phyloP scores from a whole-genome alignment of 2,888 invertebrate genomes.

The Nineta flava region DNA sequence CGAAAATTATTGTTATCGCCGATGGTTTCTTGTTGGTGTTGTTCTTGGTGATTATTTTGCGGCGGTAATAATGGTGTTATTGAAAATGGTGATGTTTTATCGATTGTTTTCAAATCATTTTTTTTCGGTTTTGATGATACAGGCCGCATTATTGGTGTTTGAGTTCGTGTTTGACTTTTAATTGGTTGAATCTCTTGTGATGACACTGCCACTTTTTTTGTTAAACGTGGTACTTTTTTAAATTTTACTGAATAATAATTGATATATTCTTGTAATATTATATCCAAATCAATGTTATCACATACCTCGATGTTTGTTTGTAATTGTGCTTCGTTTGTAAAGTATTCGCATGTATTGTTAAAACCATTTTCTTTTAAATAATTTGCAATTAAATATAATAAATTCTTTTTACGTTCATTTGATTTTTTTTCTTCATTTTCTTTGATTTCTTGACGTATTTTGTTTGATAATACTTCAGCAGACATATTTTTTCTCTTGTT shows the following conservation, averaged over 20 bases:
- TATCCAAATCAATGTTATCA: constrained; percentile 82
- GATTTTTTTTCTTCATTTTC: constrained; percentile 20
- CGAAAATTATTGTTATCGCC: constrained; percentile 7
- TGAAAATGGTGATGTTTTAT: constrained; percentile 11
- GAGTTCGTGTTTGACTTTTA: too few species aligned
- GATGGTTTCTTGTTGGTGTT: background rate
- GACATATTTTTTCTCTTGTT: constrained; percentile 21
- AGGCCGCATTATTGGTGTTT: too few species aligned
- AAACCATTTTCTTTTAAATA: constrained; percentile 53
- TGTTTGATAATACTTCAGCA: constrained; percentile 28
- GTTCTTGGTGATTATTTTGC: background rate
- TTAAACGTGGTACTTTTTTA: constrained; percentile 71
- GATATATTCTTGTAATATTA: constrained; percentile 76
- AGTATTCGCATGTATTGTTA: constrained; percentile 41
- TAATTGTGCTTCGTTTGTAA: constrained; percentile 58
- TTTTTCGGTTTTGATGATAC: too few species aligned
- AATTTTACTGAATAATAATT: constrained; percentile 74
- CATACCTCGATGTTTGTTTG: constrained; percentile 57
- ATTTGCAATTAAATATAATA: constrained; percentile 46
- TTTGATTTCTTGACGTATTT: constrained; percentile 7
- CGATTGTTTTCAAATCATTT: too few species aligned
- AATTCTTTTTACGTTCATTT: constrained; percentile 27
- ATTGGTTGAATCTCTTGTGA: too few species aligned
- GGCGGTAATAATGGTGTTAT: constrained; percentile 16
- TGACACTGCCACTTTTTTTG: constrained; percentile 31